These are phyloP conservation scores for Hypomesus transpacificus DNA, from an alignment of 2,113 vertebrate species.

Conservation along the genomic window DNA sequence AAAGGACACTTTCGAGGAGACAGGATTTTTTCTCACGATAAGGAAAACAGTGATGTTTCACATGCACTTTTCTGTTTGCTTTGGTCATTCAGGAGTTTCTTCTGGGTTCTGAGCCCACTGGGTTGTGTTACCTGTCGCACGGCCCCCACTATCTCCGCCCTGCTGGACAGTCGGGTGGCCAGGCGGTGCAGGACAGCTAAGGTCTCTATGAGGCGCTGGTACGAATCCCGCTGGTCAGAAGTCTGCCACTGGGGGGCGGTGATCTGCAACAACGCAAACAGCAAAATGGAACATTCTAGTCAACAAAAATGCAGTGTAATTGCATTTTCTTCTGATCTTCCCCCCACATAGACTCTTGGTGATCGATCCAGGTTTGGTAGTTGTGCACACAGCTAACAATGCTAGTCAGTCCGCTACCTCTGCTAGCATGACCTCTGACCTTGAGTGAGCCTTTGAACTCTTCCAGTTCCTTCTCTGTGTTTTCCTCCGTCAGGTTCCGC, in stretches of 20 bases:
- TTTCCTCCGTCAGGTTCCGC: conserved; percentile 91
- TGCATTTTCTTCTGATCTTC: neutral
- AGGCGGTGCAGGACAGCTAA: conserved; percentile 83
- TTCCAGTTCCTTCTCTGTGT: conserved; percentile 93
- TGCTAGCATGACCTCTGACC: conserved; percentile 66
- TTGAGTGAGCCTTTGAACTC: conserved; percentile 88
- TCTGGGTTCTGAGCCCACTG: too few relatives aligned
- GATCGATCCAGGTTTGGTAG: too few relatives aligned
- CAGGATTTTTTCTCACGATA: conserved; percentile 16
- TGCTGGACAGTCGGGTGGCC: conserved; percentile 86
- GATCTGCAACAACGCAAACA: conserved; percentile 67
- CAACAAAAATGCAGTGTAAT: neutral
- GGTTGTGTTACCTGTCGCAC: conserved; percentile 83
- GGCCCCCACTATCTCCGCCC: conserved; percentile 91
- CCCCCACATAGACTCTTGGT: too few relatives aligned
- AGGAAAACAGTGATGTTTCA: neutral
- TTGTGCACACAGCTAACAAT: too few relatives aligned
- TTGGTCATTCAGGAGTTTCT: conserved; percentile 7
- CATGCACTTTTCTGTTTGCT: neutral
- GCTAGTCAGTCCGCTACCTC: neutral
- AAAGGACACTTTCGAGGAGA: neutral
- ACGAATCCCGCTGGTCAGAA: conserved; percentile 89
- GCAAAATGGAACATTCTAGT: neutral
- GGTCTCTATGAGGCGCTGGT: conserved; percentile 88
- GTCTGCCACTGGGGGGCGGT: conserved; percentile 87